These are phyloP conservation scores for Percopsis transmontana DNA, from an alignment of 2,113 vertebrate species.

Conservation along the genomic window DNA sequence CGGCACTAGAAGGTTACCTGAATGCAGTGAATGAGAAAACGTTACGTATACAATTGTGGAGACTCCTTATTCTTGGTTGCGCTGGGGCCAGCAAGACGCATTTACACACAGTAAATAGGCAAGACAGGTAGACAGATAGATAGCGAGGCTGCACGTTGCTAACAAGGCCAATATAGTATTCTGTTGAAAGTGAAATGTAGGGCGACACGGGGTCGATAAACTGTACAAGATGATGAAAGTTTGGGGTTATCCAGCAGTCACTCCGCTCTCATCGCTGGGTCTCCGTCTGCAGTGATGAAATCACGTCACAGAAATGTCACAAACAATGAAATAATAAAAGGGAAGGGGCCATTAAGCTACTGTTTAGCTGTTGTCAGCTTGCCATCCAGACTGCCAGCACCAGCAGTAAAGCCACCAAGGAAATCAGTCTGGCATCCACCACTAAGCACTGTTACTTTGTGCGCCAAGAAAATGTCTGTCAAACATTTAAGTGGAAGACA, in stretches of 20 bases:
- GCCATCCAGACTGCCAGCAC: constrained; percentile 52
- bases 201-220: constrained; percentile 16
- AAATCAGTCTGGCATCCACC: constrained; percentile 66
- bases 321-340: constrained; percentile 54
- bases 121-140: background rate
- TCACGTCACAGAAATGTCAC: constrained; percentile 45
- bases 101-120: background rate
- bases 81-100: too few relatives aligned
- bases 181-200: constrained; percentile 7
- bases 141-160: background rate
- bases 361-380: constrained; percentile 57
- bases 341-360: constrained; percentile 59
- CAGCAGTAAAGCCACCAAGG: constrained; percentile 55
- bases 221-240: constrained; percentile 6
- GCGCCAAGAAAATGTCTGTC: constrained; percentile 60
- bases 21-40: too few relatives aligned
- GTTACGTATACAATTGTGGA: too few relatives aligned
- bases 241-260: background rate
- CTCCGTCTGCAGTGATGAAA: constrained; percentile 16
- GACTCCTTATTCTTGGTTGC: too few relatives aligned
- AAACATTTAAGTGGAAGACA: constrained; percentile 34
- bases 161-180: constrained; percentile 4
- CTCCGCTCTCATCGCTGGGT: constrained; percentile 9
- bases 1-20: too few relatives aligned
- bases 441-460: constrained; percentile 47